Evolutionary conservation across 2,797 vertebrate genomes (phyloP), one percentile per base, ranked within the genome.

Genomic region (Lycodopsis pacificus): DNA sequence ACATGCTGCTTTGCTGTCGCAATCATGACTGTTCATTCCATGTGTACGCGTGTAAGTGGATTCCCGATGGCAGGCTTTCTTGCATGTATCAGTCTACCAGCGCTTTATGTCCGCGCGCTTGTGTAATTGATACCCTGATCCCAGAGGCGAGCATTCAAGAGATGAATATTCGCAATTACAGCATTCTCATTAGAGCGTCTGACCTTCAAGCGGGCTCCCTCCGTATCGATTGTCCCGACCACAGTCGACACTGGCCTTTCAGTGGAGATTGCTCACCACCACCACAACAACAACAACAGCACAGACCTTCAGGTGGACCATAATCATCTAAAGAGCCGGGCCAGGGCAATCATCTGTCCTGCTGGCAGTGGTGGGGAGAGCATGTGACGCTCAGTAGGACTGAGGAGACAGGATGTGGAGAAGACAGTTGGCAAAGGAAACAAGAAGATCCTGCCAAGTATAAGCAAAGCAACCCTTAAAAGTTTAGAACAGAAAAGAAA

Each of bases 91-190:
- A 34, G 25, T 40, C 12, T 34, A 12, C 30, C 7, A 30, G 42
- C 59, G 25, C 61, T 54, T 61, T 30, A 53, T 36, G 68, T 78
- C 58, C 46, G 30, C 20, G 68, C 71, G 68, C 71, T 63, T 75
- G 76, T 76, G 82, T 88, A 89, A 93, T 88, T 93, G 89, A 94
- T 93, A 88, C 93, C 76, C 80, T 80, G 78, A 80, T 86, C 88
- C 76, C 67, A 75, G 76, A 88, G 85, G 71, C 79, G 49, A 91
- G 81, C 91, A 91, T 89, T 94, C 86, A 89, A 94, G 89, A 93
- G 92, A 94, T 94, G 89, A 95, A 94, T 94, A 93, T 95, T 94
- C 56, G 79, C 92, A 94, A 94, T 95, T 93, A 94, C 67, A 74
- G 79, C 82, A 30, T 79, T 89, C 89, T 95, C 91, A 93, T 95